These are phyloP conservation scores for Aphaenogaster ashmeadi DNA, from an alignment of 1,140 invertebrate genomes.

Conservation along the genomic window DNA sequence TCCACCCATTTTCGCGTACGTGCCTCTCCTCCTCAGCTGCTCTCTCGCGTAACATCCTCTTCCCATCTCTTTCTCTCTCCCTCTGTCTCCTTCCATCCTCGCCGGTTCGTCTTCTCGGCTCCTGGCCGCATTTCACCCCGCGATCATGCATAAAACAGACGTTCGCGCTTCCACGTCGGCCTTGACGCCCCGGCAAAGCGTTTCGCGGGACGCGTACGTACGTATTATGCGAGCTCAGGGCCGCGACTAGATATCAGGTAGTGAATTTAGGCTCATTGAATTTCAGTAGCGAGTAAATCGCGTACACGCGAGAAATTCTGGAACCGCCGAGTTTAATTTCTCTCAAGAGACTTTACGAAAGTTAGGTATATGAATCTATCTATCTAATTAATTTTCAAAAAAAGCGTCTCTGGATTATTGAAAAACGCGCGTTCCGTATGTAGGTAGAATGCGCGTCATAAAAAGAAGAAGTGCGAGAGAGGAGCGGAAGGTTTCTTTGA, in stretches of 20 bases:
- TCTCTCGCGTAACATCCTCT: slow-evolving; percentile 3
- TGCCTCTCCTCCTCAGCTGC: neutral
- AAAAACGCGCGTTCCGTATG: neutral
- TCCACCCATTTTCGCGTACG: slow-evolving; percentile 26
- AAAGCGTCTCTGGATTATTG: neutral
- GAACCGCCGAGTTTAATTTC: slow-evolving; percentile 18
- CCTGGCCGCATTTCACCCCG: slow-evolving; percentile 60
- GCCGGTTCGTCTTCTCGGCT: slow-evolving; percentile 56
- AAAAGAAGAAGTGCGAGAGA: neutral
- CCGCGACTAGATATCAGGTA: slow-evolving; percentile 3
- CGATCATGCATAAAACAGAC: slow-evolving; percentile 73
- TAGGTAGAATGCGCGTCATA: neutral
- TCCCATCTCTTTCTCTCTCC: neutral
- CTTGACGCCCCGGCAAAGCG: slow-evolving; percentile 39
- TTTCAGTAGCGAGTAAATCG: slow-evolving; percentile 21
- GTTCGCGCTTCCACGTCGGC: slow-evolving; percentile 44
- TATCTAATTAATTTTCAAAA: neutral
- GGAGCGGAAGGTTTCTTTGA: neutral
- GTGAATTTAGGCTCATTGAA: slow-evolving; percentile 26
- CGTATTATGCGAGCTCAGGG: slow-evolving; percentile 3
- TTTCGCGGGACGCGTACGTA: slow-evolving; percentile 42
- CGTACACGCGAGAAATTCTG: neutral
- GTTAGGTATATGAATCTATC: neutral
- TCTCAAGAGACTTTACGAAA: slow-evolving; percentile 2
- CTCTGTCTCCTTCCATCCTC: neutral